Evolutionary conservation across 1,140 invertebrate genomes (phyloP).

Genomic region (Heliconius hewitsoni): DNA sequence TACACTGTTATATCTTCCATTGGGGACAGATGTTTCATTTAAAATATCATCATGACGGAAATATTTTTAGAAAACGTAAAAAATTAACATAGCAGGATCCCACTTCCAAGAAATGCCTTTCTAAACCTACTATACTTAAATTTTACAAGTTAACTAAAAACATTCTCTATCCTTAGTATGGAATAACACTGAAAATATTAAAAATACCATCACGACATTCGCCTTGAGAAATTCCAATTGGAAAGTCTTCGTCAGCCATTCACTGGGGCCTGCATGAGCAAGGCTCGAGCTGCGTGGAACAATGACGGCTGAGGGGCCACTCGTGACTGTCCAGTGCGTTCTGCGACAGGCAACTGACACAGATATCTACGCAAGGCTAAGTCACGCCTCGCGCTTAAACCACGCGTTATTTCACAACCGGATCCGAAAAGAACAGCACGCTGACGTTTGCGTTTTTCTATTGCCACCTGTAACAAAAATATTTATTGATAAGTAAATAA

Average conservation of each 20-base stretch:
- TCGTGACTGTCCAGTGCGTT: conserved; percentile 72
- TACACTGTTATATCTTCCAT: not conserved
- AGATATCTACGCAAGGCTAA: conserved; percentile 84
- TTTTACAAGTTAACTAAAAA: no score
- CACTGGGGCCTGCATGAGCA: conserved; percentile 65
- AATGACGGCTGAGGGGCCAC: conserved; percentile 58
- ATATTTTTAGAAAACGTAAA: no score
- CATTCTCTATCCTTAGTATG: no score
- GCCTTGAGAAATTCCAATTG: conserved; percentile 5
- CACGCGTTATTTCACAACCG: conserved; percentile 80
- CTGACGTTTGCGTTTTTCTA: conserved; percentile 75
- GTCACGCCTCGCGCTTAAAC: conserved; percentile 85
- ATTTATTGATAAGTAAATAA: not conserved
- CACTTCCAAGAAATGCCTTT: no score
- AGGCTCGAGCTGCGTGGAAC: conserved; percentile 63
- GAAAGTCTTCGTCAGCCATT: conserved; percentile 59
- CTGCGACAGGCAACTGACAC: conserved; percentile 83
- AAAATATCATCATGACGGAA: not conserved
- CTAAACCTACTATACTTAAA: no score
- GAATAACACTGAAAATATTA: not conserved
- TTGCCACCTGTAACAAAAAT: conserved; percentile 62
- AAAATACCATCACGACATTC: not conserved
- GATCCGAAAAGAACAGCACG: conserved; percentile 74
- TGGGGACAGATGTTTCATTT: not conserved
- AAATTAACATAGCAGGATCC: no score